A percentile compares a stretch with the other conserved stretches of the same genome.
Evolutionary conservation across 2,888 invertebrate species (phyloP).

Genomic region (Frankliniella intonsa): DNA sequence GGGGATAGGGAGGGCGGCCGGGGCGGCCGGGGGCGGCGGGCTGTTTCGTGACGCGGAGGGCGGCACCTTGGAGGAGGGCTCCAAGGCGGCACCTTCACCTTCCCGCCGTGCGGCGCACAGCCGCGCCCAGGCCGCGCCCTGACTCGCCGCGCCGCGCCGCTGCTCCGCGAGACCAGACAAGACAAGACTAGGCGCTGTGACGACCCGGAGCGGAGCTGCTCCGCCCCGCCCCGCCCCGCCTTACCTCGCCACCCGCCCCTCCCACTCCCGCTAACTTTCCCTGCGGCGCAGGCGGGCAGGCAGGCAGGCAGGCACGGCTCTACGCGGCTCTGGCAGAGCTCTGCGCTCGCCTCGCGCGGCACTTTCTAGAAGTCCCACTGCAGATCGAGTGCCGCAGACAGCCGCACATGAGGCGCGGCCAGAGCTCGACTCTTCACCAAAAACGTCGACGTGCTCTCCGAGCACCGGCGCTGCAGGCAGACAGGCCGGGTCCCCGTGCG

Average conservation of each 20-base stretch:
- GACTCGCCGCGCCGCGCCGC: not conserved
- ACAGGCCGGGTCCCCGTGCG: not conserved
- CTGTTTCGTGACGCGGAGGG: too few species aligned
- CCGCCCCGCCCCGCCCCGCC: not conserved
- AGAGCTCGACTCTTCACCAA: too few species aligned
- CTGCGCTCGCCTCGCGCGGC: not conserved
- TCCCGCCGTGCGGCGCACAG: too few species aligned
- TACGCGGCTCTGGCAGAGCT: not conserved
- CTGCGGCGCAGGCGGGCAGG: not conserved
- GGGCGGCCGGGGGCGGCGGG: too few species aligned
- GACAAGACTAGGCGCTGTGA: not conserved
- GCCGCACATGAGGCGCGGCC: too few species aligned
- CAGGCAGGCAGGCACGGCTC: too few species aligned
- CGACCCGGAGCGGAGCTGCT: not conserved
- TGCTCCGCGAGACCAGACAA: not conserved
- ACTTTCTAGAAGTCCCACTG: not conserved
- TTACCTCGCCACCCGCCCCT: not conserved
- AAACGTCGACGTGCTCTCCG: too few species aligned
- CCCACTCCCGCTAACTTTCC: slow-evolving; percentile 11
- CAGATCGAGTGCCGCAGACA: not conserved
- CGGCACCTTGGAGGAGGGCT: too few species aligned
- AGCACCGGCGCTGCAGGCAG: too few species aligned
- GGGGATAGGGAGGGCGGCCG: too few species aligned
- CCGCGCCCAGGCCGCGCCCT: too few species aligned
- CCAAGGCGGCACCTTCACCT: too few species aligned